These are phyloP conservation scores for Chroicocephalus ridibundus DNA, from an alignment of 2,113 vertebrate species.

Conservation along the genomic window DNA sequence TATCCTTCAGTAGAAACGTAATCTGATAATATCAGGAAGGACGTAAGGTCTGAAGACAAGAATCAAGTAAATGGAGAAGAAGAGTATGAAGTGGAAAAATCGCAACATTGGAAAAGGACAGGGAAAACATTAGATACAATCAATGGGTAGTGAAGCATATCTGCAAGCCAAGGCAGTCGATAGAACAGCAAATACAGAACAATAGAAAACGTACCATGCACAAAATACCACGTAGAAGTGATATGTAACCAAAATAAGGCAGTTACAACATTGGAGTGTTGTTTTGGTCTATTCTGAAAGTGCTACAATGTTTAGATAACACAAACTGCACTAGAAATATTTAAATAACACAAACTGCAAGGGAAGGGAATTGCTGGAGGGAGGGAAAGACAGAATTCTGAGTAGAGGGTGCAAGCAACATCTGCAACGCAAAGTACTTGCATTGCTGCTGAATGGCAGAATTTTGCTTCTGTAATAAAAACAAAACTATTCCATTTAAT, in stretches of 20 bases:
- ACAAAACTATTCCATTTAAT: background rate
- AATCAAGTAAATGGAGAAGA: slow-evolving; percentile 26
- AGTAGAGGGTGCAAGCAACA: background rate
- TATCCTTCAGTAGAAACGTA: background rate
- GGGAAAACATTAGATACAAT: slow-evolving; percentile 45
- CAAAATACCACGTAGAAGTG: background rate
- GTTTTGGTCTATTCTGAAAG: background rate
- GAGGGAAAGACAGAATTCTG: background rate
- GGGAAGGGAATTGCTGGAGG: background rate
- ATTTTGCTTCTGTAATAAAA: background rate
- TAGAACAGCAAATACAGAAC: background rate
- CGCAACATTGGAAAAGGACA: slow-evolving; percentile 22
- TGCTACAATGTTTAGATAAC: background rate
- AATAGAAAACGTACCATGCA: background rate
- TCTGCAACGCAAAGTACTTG: background rate
- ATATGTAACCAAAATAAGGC: background rate
- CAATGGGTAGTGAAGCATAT: slow-evolving; percentile 2
- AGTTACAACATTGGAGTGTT: background rate
- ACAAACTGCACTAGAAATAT: background rate
- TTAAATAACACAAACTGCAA: background rate
- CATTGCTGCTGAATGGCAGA: background rate
- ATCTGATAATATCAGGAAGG: slow-evolving; percentile 14
- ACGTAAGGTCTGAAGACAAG: slow-evolving; percentile 17
- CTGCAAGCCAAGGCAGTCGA: slow-evolving; percentile 17
- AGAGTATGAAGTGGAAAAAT: slow-evolving; percentile 45